Percentiles rank a stretch among this genome's conserved stretches.
These are phyloP conservation scores for Hirtodrosophila duncani DNA, from an alignment of 2,888 invertebrate species.

Conservation along the genomic window DNA sequence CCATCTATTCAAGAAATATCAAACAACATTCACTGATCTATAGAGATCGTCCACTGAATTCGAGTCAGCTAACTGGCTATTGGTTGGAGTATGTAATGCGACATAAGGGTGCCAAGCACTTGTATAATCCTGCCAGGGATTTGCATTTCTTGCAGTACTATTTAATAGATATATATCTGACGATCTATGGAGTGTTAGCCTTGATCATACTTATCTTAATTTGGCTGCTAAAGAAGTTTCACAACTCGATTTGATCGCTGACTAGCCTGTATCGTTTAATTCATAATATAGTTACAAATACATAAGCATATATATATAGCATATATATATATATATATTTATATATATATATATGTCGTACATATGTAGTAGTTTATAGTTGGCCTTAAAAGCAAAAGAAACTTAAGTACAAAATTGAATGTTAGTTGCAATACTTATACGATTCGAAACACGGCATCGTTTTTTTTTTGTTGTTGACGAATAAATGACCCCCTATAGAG, in stretches of 20 bases:
- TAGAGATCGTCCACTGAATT: constrained; percentile 79
- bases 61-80: constrained; percentile 79
- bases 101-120: constrained; percentile 79
- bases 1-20: constrained; percentile 34
- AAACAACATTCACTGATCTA: constrained; percentile 76
- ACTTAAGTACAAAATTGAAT: constrained; percentile 67
- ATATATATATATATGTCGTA: too few relatives aligned
- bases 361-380: too few relatives aligned
- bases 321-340: constrained; percentile 19
- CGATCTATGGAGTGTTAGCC: constrained; percentile 14
- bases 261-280: constrained; percentile 63
- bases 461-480: too few relatives aligned
- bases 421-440: constrained; percentile 60
- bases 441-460: constrained; percentile 16
- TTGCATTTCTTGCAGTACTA: constrained; percentile 78
- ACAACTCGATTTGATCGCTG: constrained; percentile 22
- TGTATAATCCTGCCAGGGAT: constrained; percentile 78
- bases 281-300: too few relatives aligned
- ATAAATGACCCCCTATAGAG: not conserved
- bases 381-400: constrained; percentile 45
- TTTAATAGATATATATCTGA: constrained; percentile 78
- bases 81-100: constrained; percentile 82
- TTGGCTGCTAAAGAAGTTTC: constrained; percentile 10
- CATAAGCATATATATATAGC: constrained; percentile 34
- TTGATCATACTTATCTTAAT: constrained; percentile 4